phyloP scores from a whole-genome alignment of 2,888 invertebrate genomes.

The Tetanocera ferruginea region DNA sequence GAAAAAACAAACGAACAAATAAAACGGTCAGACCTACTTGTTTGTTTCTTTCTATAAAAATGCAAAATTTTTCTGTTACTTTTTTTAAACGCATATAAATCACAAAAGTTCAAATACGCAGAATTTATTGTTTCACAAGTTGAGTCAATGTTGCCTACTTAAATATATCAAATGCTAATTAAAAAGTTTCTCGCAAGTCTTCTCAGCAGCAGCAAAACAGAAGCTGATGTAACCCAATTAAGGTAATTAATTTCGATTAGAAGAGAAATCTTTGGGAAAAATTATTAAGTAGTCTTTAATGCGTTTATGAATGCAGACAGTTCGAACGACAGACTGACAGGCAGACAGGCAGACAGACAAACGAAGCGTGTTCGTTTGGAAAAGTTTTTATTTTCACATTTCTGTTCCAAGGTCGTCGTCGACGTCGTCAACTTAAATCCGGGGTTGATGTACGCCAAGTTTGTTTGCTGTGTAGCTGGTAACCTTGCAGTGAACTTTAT shows the following conservation, averaged over 20 bases:
- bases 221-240: background rate
- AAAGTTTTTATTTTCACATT: background rate
- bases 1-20: no score
- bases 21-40: no score
- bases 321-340: background rate
- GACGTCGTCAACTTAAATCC: no score
- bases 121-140: background rate
- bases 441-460: no score
- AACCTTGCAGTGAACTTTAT: background rate
- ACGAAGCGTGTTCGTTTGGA: background rate
- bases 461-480: background rate
- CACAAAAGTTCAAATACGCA: background rate
- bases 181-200: slow-evolving; percentile 8
- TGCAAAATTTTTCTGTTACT: background rate
- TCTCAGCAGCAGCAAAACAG: background rate
- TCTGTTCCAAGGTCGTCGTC: no score
- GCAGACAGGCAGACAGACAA: background rate
- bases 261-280: background rate
- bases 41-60: background rate
- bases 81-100: background rate
- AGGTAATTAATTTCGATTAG: background rate
- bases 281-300: background rate
- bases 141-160: background rate
- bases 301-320: background rate
- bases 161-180: slow-evolving; percentile 1